phyloP scores from a whole-genome alignment of 2,888 invertebrate genomes.

The Plagiodera versicolora region DNA sequence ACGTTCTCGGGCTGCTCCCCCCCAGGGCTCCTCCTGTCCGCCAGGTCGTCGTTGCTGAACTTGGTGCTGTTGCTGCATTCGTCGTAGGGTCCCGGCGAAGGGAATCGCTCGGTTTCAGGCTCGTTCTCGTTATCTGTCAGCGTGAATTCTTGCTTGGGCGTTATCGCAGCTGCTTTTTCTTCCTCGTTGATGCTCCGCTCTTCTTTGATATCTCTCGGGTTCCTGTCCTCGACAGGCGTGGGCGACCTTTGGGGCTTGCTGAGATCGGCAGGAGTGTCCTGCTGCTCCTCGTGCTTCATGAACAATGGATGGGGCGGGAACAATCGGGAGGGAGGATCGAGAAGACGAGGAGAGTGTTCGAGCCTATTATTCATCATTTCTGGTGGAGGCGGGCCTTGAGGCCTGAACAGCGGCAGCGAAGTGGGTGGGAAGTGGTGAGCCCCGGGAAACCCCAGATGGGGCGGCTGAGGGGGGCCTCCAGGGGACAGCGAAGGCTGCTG shows the following conservation, averaged over 20 bases:
- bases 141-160: constrained; percentile 67
- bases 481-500: constrained; percentile 65
- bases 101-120: constrained; percentile 63
- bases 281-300: constrained; percentile 70
- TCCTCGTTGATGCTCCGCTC: constrained; percentile 28
- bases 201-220: constrained; percentile 28
- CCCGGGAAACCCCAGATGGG: constrained; percentile 64
- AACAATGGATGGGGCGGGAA: constrained; percentile 71
- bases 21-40: constrained; percentile 59
- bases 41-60: constrained; percentile 71
- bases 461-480: constrained; percentile 70
- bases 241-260: constrained; percentile 67
- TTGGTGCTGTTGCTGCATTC: constrained; percentile 80
- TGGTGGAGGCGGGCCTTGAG: constrained; percentile 59
- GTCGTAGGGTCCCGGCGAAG: constrained; percentile 70
- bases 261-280: constrained; percentile 76
- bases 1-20: constrained; percentile 61
- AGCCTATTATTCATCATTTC: constrained; percentile 67
- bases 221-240: constrained; percentile 50
- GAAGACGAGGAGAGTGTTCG: constrained; percentile 59
- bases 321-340: constrained; percentile 60
- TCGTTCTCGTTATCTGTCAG: constrained; percentile 66
- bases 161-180: constrained; percentile 54
- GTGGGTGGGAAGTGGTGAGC: constrained; percentile 64
- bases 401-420: constrained; percentile 64